Evolutionary conservation across 2,888 invertebrate genomes (phyloP).

Genomic region (Diachrysia chrysitis): DNA sequence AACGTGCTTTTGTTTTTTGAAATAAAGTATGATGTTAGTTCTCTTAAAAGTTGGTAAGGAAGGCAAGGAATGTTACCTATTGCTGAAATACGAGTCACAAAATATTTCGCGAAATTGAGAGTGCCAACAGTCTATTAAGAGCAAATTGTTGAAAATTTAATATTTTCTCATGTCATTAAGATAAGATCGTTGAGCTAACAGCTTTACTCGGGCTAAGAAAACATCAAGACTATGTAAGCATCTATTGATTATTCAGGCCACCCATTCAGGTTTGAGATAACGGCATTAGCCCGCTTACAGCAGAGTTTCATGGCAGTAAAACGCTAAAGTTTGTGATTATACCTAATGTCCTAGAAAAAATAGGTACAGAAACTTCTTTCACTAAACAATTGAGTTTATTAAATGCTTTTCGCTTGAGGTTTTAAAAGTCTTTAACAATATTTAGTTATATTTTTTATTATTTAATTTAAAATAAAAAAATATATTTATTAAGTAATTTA

Average conservation of each 20-base stretch:
- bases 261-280: slow-evolving; percentile 27
- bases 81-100: too few relatives aligned
- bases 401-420: not conserved
- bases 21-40: not conserved
- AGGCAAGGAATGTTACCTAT: too few relatives aligned
- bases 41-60: too few relatives aligned
- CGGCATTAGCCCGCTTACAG: slow-evolving; percentile 21
- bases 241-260: slow-evolving; percentile 38
- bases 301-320: slow-evolving; percentile 17
- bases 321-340: slow-evolving; percentile 8
- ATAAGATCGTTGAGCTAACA: slow-evolving; percentile 5
- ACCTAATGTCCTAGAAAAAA: slow-evolving; percentile 9
- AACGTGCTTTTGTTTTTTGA: not conserved
- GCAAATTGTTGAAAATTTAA: too few relatives aligned
- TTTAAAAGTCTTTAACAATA: not conserved
- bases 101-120: too few relatives aligned
- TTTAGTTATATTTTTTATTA: too few relatives aligned
- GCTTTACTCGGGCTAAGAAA: slow-evolving; percentile 18
- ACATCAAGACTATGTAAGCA: slow-evolving; percentile 20
- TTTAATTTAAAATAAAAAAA: too few relatives aligned
- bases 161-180: not conserved
- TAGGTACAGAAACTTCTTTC: not conserved
- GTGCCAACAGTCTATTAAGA: too few relatives aligned
- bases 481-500: too few relatives aligned
- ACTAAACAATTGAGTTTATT: not conserved